Base-by-base conservation (phyloP, 2,888 invertebrate species). In the Parthenolecanium corni region DNA sequence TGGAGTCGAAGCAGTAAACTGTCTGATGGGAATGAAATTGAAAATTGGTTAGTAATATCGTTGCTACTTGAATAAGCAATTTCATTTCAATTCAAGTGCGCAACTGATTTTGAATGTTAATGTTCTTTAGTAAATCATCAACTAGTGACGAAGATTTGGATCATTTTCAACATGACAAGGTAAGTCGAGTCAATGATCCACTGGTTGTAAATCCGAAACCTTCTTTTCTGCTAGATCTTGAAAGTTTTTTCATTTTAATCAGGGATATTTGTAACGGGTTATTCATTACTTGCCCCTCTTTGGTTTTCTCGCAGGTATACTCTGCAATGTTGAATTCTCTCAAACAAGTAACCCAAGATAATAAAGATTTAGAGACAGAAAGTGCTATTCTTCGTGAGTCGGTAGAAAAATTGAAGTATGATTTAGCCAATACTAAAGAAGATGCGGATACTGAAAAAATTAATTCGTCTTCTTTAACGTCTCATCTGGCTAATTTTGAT, bases 401-500 rank as follows among this genome's bases (percentile, higher is more conserved):
- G 24, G 47, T 47, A n/a, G 58, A 58, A n/a, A 58, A 58, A 36
- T 25, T 58, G 18, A 58, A 58, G 36, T 58, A 58, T 31, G 58
- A 58, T 21, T 58, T 58, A n/a, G 58, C 46, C 3, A 58, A 58
- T 38, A 47, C 23, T 38, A 25, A 49, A 14, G 47, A 58, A 46
- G 5, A 47, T n/a, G 36, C 2, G 31, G 38, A 23, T 16, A 25
- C 31, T 18, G 47, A 58, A 51, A 47, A 58, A 47, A 36, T 20
- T 38, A 49, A 46, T 49, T 38, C 47, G 14, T 31, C 16, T 5
- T 18, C 31, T 18, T 25, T 58, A 20, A 49, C 49, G 6, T 66
- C 66, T 31, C 70, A 71, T 51, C 64, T 69, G 49, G 49, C 58
- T 51, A 65, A 66, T 6, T 51, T 71, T 44, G 71, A 71, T 64